phyloP scores from a whole-genome alignment of 2,113 vertebrate genomes.

The Pelusios castaneus region DNA sequence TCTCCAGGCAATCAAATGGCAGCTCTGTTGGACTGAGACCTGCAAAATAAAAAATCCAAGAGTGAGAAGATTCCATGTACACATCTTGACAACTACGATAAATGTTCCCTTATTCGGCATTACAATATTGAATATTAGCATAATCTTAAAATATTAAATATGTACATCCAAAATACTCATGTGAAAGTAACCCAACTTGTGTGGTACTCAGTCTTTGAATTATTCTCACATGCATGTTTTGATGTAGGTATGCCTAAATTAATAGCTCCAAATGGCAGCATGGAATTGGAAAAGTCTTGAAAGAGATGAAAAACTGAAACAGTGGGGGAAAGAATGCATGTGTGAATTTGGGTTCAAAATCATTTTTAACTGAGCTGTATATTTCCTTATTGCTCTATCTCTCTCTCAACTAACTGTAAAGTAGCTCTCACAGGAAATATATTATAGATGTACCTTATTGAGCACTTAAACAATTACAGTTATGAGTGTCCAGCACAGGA shows the following conservation, averaged over 20 bases:
- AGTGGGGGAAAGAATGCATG: background rate
- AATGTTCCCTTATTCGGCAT: background rate
- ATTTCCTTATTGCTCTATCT: background rate
- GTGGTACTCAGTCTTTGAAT: background rate
- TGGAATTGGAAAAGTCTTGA: background rate
- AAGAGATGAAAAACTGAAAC: background rate
- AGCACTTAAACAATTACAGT: conserved; percentile 12
- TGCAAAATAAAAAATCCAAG: conserved; percentile 39
- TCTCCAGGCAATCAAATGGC: conserved; percentile 97
- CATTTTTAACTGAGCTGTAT: background rate
- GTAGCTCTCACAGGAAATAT: background rate
- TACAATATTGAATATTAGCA: background rate
- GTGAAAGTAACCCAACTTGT: background rate
- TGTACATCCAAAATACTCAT: background rate
- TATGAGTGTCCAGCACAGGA: accelerated
- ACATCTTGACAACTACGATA: background rate
- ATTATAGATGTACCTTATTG: background rate
- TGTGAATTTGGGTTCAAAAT: background rate
- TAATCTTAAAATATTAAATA: background rate
- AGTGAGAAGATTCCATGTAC: background rate
- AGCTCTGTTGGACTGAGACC: conserved; percentile 96
- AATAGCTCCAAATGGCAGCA: background rate
- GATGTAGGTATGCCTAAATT: background rate
- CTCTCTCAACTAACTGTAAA: background rate
- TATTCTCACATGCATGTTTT: background rate